Base-by-base conservation (phyloP, 2,113 vertebrate species). In the Centropristis striata region DNA sequence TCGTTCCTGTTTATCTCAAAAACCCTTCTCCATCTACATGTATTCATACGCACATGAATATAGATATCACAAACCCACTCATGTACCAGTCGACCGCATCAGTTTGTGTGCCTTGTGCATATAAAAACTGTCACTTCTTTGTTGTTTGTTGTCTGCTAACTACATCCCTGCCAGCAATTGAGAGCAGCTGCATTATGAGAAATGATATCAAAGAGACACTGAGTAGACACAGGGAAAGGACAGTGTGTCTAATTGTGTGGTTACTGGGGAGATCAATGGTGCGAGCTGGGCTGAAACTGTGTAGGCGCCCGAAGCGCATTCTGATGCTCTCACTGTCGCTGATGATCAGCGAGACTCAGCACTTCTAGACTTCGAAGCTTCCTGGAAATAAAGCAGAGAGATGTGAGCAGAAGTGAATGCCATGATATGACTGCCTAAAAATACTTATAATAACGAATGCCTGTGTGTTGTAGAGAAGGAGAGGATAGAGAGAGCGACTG, bases 251-350 rank as follows among this genome's bases (percentile, higher is more conserved):
- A 68, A 86, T 75, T 10, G 53, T 21, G 86, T 78, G 81, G 66
- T 88, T 87, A 70, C 60, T 68, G 72, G 76, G 1, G 71, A 88
- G 68, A 87, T 80, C 83, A 76, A 27, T 79, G 51, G 70, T 88
- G 81, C 37, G 50, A 88, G 70, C 42, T 77, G 8, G 74, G 81
- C 21, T 89, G 93, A 93, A 93, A 93, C 83, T 92, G 92, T 90
- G 94, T 94, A 71, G 93, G 93, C 72, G 85, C 74, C 68, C 9
- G 4, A 75, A 60, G 55, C 53, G 36, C 79, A 51, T 85, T 86
- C 61, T 85, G 82, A 86, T 80, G 86, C 76, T 83, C 77, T 63
- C 85, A 39, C 75, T 68, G 81, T 65, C 15, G 21, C 72, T 71
- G 81, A 75, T 81, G 64, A 89, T 78, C 81, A 82, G 41, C 16